Conservation (phyloP, 2,113 vertebrate genomes). For the Pituophis catenifer region DNA sequence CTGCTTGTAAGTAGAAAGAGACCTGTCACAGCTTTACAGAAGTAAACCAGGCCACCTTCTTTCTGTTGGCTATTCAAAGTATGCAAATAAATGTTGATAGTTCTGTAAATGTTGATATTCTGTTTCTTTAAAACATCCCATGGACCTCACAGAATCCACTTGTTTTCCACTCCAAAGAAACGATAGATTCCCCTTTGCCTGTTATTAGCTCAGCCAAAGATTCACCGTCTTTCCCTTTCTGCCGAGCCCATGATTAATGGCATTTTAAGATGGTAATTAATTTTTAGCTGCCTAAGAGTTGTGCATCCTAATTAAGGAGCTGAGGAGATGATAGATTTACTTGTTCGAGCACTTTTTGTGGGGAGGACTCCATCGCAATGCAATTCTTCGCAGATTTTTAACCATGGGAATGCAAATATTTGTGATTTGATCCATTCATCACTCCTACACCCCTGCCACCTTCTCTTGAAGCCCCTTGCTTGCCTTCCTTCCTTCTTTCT, state of each 20-base stretch:
- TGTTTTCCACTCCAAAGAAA: conserved; percentile 45
- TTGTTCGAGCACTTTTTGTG: conserved; percentile 31
- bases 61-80: conserved; percentile 29
- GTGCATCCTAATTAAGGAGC: conserved; percentile 65
- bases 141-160: conserved; percentile 42
- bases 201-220: conserved; percentile 54
- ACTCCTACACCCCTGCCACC: not conserved
- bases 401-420: conserved; percentile 36
- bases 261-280: conserved; percentile 71
- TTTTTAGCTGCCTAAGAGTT: conserved; percentile 59
- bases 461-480: not conserved
- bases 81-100: conserved; percentile 50
- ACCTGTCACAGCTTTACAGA: conserved; percentile 48
- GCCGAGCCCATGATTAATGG: conserved; percentile 58
- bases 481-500: no score
- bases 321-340: conserved; percentile 49
- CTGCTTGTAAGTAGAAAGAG: conserved; percentile 3
- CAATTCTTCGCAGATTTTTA: conserved; percentile 40
- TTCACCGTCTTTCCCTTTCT: conserved; percentile 56
- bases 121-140: not conserved
- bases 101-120: not conserved
- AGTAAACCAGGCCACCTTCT: not conserved
- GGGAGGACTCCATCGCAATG: conserved; percentile 3
- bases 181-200: conserved; percentile 42
- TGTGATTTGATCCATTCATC: conserved; percentile 27